Evolutionary conservation across 2,113 vertebrate genomes (phyloP), one percentile per base, ranked within the genome.

Genomic region (Protomyctophum bolini): DNA sequence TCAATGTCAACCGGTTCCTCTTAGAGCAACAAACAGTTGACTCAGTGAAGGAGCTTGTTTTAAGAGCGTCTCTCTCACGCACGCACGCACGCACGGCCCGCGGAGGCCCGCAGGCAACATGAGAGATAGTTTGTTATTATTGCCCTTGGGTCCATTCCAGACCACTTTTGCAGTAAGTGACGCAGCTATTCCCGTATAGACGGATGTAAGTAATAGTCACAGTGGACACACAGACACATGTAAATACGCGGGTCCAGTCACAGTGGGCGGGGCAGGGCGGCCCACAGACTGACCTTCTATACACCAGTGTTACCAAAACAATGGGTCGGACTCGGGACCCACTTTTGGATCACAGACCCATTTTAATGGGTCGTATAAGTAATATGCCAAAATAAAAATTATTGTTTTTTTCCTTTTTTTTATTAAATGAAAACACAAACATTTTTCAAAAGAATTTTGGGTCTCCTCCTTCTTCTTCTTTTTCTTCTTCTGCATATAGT

Each of bases 11-110:
- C 72, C 11, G 55, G 70, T 72, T 76, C 68, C 11, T 76, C 80
- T 78, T 82, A 81, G 81, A 83, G 74, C 63, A 89, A 82, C 75
- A 84, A 87, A 84, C 68, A 69, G 67, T 66, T 67, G 58, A 51
- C 62, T 83, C 70, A 60, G 14, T 57, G 33, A 41, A 76, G 71
- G 77, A 50, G 48, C 48, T 58, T 72, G 70, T 79, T 75, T 66
- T n/a, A 66, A 54, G 72, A 61, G 69, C 61, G 41, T 71, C 4
- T 58, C 33, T 46, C 50, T 41, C n/a, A 41, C 33, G 5, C 33
- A 41, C 33, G 33, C 5, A 6, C 33, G 5, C 33, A 6, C 33
- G 5, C 33, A 41, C 33, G 63, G 21, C 21, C 21, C 21, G 33
- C 21, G 33, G 57, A 47, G 33, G 64, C 51, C 70, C 48, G 69